Evolutionary conservation across 1,140 invertebrate genomes (phyloP).

Genomic region (Eurosta solidaginis): DNA sequence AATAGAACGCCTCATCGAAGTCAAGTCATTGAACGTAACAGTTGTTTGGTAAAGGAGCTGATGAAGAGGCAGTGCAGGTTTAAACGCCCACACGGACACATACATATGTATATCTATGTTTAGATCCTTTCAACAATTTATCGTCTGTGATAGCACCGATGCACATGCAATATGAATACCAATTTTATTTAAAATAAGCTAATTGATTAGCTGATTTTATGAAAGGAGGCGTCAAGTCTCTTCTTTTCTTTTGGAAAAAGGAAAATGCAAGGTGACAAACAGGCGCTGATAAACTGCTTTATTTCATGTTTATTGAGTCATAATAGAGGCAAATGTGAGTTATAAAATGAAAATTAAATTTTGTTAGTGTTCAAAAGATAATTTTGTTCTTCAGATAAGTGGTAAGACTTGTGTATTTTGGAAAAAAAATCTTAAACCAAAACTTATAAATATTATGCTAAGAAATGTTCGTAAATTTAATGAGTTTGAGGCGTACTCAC

Average conservation of each 20-base stretch:
- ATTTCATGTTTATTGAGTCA: constrained; percentile 1
- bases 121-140: too few species aligned
- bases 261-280: neutral
- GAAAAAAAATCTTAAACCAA: too few species aligned
- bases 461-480: too few species aligned
- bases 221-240: neutral
- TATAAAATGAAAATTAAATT: neutral
- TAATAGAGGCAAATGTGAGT: neutral
- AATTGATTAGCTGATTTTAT: constrained; percentile 1
- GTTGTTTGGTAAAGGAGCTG: too few species aligned
- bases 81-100: neutral
- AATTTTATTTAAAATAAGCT: neutral
- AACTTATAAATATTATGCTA: too few species aligned
- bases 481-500: too few species aligned
- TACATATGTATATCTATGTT: neutral
- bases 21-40: too few species aligned
- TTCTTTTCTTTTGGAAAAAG: neutral
- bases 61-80: too few species aligned
- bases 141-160: too few species aligned
- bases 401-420: too few species aligned
- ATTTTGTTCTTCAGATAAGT: too few species aligned
- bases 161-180: neutral
- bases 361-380: neutral
- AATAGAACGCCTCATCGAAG: too few species aligned
- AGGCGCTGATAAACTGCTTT: neutral